Conservation (phyloP, 2,888 invertebrate species). For the Abscondita cerata region DNA sequence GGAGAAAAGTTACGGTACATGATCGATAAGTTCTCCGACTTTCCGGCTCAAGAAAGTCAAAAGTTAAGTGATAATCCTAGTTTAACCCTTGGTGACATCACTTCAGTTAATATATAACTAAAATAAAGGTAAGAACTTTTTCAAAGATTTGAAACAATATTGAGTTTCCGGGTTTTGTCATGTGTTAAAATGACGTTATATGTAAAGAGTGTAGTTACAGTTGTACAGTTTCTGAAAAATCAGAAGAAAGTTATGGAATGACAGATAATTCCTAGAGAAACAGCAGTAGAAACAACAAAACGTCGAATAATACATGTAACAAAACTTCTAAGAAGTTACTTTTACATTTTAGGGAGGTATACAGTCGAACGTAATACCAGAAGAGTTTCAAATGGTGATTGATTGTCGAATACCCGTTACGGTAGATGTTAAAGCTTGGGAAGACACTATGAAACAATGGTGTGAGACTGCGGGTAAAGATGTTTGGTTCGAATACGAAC, state of each 20-base stretch:
- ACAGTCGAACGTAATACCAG: slow-evolving; percentile 90
- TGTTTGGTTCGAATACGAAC: slow-evolving; percentile 62
- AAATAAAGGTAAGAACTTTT: neutral
- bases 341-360: slow-evolving; percentile 74
- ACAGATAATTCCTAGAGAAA: too few species aligned
- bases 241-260: too few species aligned
- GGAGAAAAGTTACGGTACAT: slow-evolving; percentile 69
- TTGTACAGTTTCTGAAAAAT: too few species aligned
- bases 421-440: slow-evolving; percentile 62
- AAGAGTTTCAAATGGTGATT: slow-evolving; percentile 76
- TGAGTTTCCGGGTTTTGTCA: too few species aligned
- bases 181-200: too few species aligned
- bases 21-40: slow-evolving; percentile 74
- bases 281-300: too few species aligned
- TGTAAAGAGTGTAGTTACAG: too few species aligned
- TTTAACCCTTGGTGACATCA: neutral
- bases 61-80: slow-evolving; percentile 66
- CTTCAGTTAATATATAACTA: neutral
- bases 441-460: slow-evolving; percentile 47
- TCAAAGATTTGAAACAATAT: too few species aligned
- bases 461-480: slow-evolving; percentile 67
- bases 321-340: too few species aligned
- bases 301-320: too few species aligned
- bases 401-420: slow-evolving; percentile 75
- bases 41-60: slow-evolving; percentile 70